Evolutionary conservation across 2,797 vertebrate genomes (phyloP).

Genomic region (Linurgus olivaceus): DNA sequence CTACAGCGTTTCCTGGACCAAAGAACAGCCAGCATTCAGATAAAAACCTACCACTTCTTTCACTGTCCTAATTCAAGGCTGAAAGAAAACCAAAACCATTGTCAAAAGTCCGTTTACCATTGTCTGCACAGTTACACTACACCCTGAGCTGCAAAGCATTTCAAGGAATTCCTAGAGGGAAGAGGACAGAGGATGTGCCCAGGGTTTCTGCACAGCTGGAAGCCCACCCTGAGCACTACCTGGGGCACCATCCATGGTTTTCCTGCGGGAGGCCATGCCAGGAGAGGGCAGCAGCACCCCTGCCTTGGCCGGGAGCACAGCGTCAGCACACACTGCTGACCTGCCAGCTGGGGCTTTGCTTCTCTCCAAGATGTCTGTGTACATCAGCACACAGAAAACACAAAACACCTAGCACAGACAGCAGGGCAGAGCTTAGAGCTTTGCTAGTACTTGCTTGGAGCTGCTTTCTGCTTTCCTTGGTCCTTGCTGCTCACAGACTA

Average conservation of each 20-base stretch:
- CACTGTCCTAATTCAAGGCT: background rate
- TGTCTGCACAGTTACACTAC: rapidly evolving
- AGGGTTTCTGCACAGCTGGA: background rate
- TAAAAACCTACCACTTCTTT: background rate
- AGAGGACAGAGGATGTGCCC: background rate
- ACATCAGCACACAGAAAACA: background rate
- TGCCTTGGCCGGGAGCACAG: background rate
- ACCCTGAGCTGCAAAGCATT: background rate
- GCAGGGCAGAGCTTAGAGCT: background rate
- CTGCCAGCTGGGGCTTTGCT: background rate
- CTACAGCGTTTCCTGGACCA: background rate
- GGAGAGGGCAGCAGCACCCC: conserved; percentile 52
- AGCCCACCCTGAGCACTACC: background rate
- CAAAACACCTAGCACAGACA: background rate
- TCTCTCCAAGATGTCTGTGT: background rate
- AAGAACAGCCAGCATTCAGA: background rate
- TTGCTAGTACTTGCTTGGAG: background rate
- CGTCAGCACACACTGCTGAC: rapidly evolving
- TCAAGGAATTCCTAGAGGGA: background rate
- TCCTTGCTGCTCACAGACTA: background rate
- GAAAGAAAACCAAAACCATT: background rate
- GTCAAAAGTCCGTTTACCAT: background rate
- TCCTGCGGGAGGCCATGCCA: rapidly evolving
- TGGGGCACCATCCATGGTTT: rapidly evolving
- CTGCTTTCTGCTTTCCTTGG: background rate